Conservation (phyloP, 1,140 invertebrate genomes). For the Ceratitis capitata region DNA sequence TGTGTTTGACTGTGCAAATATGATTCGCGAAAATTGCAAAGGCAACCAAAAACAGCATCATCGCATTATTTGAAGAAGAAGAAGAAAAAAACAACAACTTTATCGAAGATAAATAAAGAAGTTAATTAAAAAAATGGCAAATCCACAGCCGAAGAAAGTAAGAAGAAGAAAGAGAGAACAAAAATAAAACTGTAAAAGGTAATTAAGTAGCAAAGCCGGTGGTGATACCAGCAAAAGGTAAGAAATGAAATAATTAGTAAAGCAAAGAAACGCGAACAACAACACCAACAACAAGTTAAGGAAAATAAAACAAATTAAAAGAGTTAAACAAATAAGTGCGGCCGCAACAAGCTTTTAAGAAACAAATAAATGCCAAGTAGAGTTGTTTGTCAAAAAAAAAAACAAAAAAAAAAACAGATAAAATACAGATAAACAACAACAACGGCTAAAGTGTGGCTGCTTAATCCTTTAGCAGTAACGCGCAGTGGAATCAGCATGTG, state of each 20-base stretch:
- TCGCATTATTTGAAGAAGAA: not conserved
- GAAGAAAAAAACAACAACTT: too few relatives aligned
- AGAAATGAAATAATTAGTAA: not conserved
- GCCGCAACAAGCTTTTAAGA: not conserved
- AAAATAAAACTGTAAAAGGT: not conserved
- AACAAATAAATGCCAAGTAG: not conserved
- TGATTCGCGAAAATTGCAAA: slow-evolving; percentile 11
- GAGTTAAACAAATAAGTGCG: not conserved
- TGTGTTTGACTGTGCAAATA: not conserved
- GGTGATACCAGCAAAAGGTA: not conserved
- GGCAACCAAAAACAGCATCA: not conserved
- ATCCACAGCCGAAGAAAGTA: not conserved
- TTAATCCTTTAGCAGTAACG: not conserved
- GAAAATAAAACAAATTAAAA: not conserved
- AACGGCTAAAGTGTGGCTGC: not conserved
- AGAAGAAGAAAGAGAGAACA: too few relatives aligned
- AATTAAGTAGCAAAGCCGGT: not conserved
- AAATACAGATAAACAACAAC: not conserved
- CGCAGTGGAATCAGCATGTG: not conserved
- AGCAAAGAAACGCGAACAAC: not conserved
- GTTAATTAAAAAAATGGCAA: not conserved
- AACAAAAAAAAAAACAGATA: not conserved
- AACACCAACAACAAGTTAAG: not conserved
- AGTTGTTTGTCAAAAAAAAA: not conserved
- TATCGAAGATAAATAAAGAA: slow-evolving; percentile 33